Evolutionary conservation across 2,888 invertebrate genomes (phyloP).

Genomic region (Frankliniella fusca): DNA sequence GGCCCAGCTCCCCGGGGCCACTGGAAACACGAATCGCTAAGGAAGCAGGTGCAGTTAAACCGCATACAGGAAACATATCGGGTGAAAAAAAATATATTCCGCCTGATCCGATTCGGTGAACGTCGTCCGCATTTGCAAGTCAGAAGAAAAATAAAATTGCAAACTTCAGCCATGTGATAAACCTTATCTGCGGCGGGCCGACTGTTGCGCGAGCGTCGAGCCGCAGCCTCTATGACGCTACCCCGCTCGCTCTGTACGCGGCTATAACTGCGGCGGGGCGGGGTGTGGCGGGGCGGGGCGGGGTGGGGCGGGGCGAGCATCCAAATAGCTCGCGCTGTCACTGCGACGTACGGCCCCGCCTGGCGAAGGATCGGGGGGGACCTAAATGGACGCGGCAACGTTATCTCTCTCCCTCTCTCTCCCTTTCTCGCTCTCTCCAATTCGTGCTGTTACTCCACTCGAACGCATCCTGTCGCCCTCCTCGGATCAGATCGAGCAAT

Average conservation of each 20-base stretch:
- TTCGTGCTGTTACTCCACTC: not conserved
- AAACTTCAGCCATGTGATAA: not conserved
- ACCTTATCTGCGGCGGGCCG: not conserved
- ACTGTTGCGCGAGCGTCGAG: not conserved
- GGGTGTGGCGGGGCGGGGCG: not conserved
- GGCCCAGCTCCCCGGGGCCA: not conserved
- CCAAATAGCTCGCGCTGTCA: not conserved
- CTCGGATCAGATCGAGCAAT: conserved; percentile 5
- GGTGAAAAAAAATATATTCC: not conserved
- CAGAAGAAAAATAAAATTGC: too few species aligned
- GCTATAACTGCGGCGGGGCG: not conserved
- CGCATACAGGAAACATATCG: not conserved
- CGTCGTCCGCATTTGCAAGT: not conserved
- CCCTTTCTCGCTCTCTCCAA: not conserved
- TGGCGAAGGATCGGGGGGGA: not conserved
- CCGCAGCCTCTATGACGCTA: too few species aligned
- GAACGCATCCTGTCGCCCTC: not conserved
- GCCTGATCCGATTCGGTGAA: not conserved
- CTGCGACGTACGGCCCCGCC: not conserved
- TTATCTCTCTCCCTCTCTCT: not conserved
- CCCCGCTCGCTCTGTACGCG: not conserved
- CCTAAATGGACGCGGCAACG: not conserved
- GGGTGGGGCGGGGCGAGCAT: not conserved
- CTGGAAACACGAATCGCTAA: not conserved
- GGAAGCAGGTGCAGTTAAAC: not conserved